Evolutionary conservation across 2,113 vertebrate species (phyloP).

Genomic region (Poeciliopsis retropinna): DNA sequence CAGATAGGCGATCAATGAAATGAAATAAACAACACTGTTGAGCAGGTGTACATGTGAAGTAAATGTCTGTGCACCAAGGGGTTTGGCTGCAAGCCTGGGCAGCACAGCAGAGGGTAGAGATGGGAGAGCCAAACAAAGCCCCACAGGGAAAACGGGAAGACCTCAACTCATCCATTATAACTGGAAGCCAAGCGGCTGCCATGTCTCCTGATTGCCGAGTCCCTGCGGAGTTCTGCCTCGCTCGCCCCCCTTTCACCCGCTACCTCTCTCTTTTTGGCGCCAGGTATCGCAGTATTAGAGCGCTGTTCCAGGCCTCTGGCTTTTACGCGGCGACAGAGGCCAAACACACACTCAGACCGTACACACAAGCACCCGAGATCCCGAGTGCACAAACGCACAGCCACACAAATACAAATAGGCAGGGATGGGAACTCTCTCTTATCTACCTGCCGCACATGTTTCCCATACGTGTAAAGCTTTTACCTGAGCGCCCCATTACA

Average conservation of each 20-base stretch:
- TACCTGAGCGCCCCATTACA: conserved; percentile 74
- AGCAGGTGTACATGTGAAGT: conserved; percentile 34
- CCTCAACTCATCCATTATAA: conserved; percentile 76
- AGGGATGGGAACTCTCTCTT: conserved; percentile 66
- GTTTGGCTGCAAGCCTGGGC: conserved; percentile 56
- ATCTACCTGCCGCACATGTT: conserved; percentile 81
- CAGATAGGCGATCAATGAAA: conserved; percentile 61
- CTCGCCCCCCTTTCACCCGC: conserved; percentile 4
- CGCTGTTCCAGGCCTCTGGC: conserved; percentile 66
- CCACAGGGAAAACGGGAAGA: conserved; percentile 55
- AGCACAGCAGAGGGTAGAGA: conserved; percentile 52
- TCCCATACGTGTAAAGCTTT: conserved; percentile 76
- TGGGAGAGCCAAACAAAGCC: conserved; percentile 52
- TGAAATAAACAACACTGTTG: conserved; percentile 58
- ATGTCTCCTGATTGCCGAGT: conserved; percentile 72
- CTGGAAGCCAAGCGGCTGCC: conserved; percentile 71
- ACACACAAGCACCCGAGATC: conserved; percentile 18
- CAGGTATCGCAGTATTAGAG: conserved; percentile 50
- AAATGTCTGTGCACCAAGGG: conserved; percentile 14
- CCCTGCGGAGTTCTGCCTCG: conserved; percentile 49
- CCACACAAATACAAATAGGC: conserved; percentile 46
- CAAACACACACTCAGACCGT: conserved; percentile 49
- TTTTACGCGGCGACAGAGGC: conserved; percentile 35
- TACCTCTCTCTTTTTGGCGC: conserved; percentile 48
- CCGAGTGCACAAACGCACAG: conserved; percentile 10